Evolutionary conservation across 2,888 invertebrate genomes (phyloP).

Genomic region (Desoria tigrina): DNA sequence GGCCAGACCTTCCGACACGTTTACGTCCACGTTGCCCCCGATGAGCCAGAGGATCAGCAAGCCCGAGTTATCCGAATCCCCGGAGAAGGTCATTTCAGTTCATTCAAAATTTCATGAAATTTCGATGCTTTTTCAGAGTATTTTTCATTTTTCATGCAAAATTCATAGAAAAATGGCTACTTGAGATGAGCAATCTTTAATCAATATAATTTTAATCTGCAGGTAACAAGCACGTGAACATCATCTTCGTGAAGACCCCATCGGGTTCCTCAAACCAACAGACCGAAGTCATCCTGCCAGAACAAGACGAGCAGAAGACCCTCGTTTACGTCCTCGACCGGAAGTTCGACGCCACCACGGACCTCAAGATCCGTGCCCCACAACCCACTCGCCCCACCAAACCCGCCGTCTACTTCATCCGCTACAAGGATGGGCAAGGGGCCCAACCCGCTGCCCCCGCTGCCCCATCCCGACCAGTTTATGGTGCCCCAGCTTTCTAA

Average conservation of each 20-base stretch:
- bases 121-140: no score
- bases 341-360: conserved; percentile 25
- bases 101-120: no score
- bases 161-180: no score
- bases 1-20: conserved; percentile 17
- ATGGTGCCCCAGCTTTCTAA: conserved; percentile 7
- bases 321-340: conserved; percentile 25
- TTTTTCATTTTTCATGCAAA: no score
- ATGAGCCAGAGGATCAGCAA: conserved; percentile 12
- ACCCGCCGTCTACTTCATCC: conserved; percentile 18
- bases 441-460: neutral
- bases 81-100: neutral
- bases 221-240: conserved; percentile 20
- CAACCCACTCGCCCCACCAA: conserved; percentile 13
- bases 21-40: conserved; percentile 16
- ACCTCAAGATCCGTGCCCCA: conserved; percentile 21
- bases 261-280: conserved; percentile 17
- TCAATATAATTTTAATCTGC: neutral
- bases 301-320: conserved; percentile 31
- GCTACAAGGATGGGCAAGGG: neutral
- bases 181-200: neutral
- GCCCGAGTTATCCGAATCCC: conserved; percentile 18
- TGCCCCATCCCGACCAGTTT: conserved; percentile 5
- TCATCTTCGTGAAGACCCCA: conserved; percentile 33
- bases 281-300: conserved; percentile 32